phyloP scores from a whole-genome alignment of 1,140 invertebrate species.

The Megalopta genalis region DNA sequence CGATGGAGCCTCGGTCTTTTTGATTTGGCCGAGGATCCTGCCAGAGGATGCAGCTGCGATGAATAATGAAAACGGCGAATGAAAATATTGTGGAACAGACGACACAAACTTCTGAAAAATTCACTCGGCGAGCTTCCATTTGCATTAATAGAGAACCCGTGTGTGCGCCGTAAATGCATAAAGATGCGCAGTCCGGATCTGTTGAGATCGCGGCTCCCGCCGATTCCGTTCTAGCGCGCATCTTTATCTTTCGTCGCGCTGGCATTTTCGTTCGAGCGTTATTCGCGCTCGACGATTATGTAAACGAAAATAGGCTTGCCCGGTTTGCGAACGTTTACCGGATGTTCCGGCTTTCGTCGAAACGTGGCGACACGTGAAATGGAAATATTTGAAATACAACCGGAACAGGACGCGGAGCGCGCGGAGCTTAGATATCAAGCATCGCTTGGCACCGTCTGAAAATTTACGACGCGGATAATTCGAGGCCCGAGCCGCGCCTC shows the following conservation, averaged over 20 bases:
- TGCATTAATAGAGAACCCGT: no score
- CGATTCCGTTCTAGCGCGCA: no score
- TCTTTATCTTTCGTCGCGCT: no score
- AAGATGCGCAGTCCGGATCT: no score
- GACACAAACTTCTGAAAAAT: no score
- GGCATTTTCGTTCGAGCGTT: neutral
- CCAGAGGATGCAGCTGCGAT: no score
- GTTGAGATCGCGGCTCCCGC: neutral
- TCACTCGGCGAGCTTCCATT: no score
- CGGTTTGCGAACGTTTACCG: neutral
- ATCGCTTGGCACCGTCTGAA: conserved; percentile 26
- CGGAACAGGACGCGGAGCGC: conserved; percentile 4
- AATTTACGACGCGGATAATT: conserved; percentile 35
- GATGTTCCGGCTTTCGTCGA: neutral
- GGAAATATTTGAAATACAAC: conserved; percentile 30
- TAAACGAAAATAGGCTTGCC: neutral
- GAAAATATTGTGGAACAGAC: no score
- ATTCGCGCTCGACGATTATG: neutral
- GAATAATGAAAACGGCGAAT: no score
- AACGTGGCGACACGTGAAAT: neutral
- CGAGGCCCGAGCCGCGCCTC: conserved; percentile 22
- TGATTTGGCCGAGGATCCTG: no score
- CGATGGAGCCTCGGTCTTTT: no score
- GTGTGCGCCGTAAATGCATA: no score
- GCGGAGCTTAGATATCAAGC: conserved; percentile 8